Evolutionary conservation across 2,888 invertebrate genomes (phyloP), one percentile per base, ranked within the genome.

Genomic region (Chrysolina americana): DNA sequence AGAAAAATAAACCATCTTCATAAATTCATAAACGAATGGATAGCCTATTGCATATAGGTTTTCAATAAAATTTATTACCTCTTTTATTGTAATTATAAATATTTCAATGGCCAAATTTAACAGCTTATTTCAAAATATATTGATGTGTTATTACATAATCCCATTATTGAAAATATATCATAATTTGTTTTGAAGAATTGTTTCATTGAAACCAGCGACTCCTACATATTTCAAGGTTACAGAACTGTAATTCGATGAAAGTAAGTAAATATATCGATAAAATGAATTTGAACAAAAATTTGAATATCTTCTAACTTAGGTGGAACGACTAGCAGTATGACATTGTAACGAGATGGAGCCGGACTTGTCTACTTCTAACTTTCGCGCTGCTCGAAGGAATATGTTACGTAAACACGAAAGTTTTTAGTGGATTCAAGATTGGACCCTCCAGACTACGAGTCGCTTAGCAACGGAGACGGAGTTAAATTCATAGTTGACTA

Each of bases 71-170:
- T 59, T 59, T 59, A 59, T 59, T 59, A 9, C 8, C 9, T 19
- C 59, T 59, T 36, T 59, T n/a, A 36, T 15, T 28, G 36, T 59
- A 59, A 59, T 59, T 59, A 36, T 59, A 59, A 59, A 6, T 36
- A 59, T 59, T 59, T 15, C 2, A 28, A 36, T 36, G 59, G 59
- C 17, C 23, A n/a, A 28, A n/a, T 28, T 59, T 28, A 36, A 28
- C 36, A 36, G 36, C n/a, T 9, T 28, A 59, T 59, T 59, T 59
- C 59, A 59, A 28, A 59, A 56, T 21, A n/a, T n/a, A 23, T 11
- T 5, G n/a, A 36, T 6, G 23, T 28, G 36, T 36, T n/a, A n/a
- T n/a, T 59, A 17, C 59, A 36, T 59, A 36, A 59, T n/a, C 5
- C 15, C n/a, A 28, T n/a, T 59, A 36, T 59, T n/a, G 36, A 59